Evolutionary conservation across 2,113 vertebrate species (phyloP), one percentile per base, ranked within the genome.

Genomic region (Thymallus thymallus): DNA sequence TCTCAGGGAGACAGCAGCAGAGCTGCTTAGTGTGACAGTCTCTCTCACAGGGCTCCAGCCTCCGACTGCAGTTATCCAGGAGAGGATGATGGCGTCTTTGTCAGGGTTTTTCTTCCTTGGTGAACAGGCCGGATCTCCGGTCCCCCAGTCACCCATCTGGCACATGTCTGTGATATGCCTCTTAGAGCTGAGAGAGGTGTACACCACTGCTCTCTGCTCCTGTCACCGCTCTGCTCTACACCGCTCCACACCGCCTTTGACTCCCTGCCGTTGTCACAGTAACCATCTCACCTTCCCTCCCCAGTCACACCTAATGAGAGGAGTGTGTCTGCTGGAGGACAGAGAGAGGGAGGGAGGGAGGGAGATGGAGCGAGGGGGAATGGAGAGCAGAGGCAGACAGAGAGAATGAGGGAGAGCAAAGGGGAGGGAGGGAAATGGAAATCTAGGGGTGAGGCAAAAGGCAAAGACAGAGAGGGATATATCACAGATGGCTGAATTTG

Each of bases 221-320:
- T 60, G 56, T 60, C n/a, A n/a, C 6, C 9, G n/a, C 56, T 64
- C 29, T 55, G 73, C 69, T 77, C 74, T 14, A 41, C 58, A 20
- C 22, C 55, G 75, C 73, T 77, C 81, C 82, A 82, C 61, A 77
- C 82, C 56, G 81, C 74, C 83, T 81, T 35, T 89, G 81, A 88
- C 84, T 88, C 80, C 84, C 85, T 89, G 86, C 88, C 75, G 86
- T 93, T 94, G 86, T 94, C 91, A 93, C 88, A 93, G 89, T 91
- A 93, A 91, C 88, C 87, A 84, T 91, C 86, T 94, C 76, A 92
- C 90, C 94, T 92, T 89, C 88, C 78, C 80, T 87, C 90, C 86
- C 73, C 82, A 90, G 86, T 92, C 85, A 70, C 72, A 89, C 81
- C 88, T 91, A 93, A 94, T 91, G 91, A 90, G 82, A 45, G 77